Evolutionary conservation across 1,140 invertebrate species (phyloP), one percentile per base, ranked within the genome.

Genomic region (Varroa destructor): DNA sequence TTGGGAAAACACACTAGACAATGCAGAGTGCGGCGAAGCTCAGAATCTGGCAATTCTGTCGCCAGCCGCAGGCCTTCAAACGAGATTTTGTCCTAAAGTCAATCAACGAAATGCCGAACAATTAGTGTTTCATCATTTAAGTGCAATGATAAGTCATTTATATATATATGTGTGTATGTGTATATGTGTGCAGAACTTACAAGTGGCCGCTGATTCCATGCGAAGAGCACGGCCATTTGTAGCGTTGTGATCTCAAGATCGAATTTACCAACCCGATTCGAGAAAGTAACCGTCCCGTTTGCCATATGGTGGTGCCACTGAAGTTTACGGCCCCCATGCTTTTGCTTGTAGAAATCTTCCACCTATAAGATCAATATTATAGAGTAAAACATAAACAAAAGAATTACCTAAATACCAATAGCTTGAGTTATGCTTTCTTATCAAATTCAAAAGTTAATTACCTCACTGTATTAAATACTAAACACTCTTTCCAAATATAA

Each of bases 261-360:
- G 82, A 93, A 99, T 76, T 89, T 87, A 8, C 95, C 94, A 57
- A 91, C 86, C 77, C 88, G 86, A 81, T 95, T 97, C 1, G 86
- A 85, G 84, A 98, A 99, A 57, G 91, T 95, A 74, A 87, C 85
- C 51, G 92, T 94, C 76, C 95, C 96, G 84, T 97, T 97, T 61
- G 94, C 97, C 93, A 99, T 98, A 76, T 98, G 93, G 84, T 99
- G 94, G 81, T 98, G 95, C 97, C 97, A 99, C 81, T 96, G 93
- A 56, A 99, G 84, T 81, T 97, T 98, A 61, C 96, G 82, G n/a
- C 95, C 95, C 78, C 88, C 93, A 82, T 99, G 95, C 79, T 97
- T 97, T 55, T 78, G 79, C 74, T 80, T 78, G 76, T 85, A 85
- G 74, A 84, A 84, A 61, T 83, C 81, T 88, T 97, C 83, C 87